A percentile compares a stretch with the other conserved stretches of the same genome.
phyloP scores from a whole-genome alignment of 1,140 invertebrate species.

The Drosophila ananassae region DNA sequence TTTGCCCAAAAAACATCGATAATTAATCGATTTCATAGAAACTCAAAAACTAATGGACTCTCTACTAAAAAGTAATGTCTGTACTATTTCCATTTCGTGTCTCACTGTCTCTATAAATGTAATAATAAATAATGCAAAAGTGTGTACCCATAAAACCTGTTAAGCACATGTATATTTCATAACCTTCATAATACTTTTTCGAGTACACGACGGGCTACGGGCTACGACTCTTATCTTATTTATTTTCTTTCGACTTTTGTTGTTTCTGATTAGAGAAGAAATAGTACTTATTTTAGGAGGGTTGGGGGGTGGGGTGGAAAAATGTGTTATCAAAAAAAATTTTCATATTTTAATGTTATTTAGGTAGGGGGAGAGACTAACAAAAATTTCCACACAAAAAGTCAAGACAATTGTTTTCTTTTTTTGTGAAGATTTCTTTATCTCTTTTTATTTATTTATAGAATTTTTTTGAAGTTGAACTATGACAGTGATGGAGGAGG shows the following conservation, averaged over 20 bases:
- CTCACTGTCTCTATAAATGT: background rate
- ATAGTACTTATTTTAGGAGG: background rate
- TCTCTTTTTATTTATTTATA: background rate
- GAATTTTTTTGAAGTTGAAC: background rate
- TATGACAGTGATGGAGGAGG: background rate
- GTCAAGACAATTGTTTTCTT: background rate
- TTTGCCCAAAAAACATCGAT: too few species aligned
- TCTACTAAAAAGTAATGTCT: too few species aligned
- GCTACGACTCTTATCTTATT: background rate
- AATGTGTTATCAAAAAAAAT: background rate
- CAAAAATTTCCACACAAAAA: background rate
- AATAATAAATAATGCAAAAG: background rate
- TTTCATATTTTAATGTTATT: background rate
- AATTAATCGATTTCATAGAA: background rate
- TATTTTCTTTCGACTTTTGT: background rate
- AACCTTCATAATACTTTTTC: slow-evolving; percentile 1
- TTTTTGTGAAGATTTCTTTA: background rate
- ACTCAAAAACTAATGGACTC: too few species aligned
- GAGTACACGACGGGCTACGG: background rate
- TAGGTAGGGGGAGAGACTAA: background rate
- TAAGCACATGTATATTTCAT: slow-evolving; percentile 5
- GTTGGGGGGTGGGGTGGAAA: too few species aligned
- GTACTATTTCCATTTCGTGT: too few species aligned
- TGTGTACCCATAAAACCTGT: background rate
- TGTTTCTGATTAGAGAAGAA: background rate